Evolutionary conservation across 2,888 invertebrate species (phyloP).

Genomic region (Chelonus formosanus): DNA sequence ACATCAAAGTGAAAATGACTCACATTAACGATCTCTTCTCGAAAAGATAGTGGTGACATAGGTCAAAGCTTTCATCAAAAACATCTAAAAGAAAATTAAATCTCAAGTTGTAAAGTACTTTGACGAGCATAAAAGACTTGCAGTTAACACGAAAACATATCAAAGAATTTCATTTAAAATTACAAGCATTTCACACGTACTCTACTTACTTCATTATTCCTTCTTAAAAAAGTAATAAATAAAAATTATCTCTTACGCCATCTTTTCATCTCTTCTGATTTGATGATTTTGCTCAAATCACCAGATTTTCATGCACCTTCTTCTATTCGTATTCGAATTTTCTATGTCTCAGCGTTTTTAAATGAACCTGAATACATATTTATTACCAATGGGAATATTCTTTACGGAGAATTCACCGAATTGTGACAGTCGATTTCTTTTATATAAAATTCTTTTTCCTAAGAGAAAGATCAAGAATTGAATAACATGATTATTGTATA

Average conservation of each 20-base stretch:
- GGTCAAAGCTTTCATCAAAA: too few relatives aligned
- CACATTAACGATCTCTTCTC: background rate
- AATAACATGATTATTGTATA: background rate
- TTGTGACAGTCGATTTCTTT: constrained; percentile 7
- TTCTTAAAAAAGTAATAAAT: too few relatives aligned
- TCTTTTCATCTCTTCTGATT: background rate
- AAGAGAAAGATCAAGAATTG: background rate
- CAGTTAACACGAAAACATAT: too few relatives aligned
- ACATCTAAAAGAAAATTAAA: too few relatives aligned
- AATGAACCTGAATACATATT: constrained; percentile 5
- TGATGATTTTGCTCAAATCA: constrained; percentile 1
- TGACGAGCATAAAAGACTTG: too few relatives aligned
- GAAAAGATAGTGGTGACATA: background rate
- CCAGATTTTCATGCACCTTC: constrained; percentile 4
- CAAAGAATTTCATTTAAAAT: too few relatives aligned
- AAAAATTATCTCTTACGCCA: background rate
- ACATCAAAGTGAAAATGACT: background rate
- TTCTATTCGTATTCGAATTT: background rate
- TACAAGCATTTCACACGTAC: too few relatives aligned
- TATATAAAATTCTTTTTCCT: background rate
- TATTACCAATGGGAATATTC: constrained; percentile 11
- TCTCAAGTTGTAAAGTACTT: too few relatives aligned
- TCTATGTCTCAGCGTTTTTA: constrained; percentile 8
- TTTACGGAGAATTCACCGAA: constrained; percentile 1
- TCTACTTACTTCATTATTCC: too few relatives aligned